These are phyloP conservation scores for Drosophila biarmipes DNA, from an alignment of 1,140 invertebrate genomes.

Conservation along the genomic window DNA sequence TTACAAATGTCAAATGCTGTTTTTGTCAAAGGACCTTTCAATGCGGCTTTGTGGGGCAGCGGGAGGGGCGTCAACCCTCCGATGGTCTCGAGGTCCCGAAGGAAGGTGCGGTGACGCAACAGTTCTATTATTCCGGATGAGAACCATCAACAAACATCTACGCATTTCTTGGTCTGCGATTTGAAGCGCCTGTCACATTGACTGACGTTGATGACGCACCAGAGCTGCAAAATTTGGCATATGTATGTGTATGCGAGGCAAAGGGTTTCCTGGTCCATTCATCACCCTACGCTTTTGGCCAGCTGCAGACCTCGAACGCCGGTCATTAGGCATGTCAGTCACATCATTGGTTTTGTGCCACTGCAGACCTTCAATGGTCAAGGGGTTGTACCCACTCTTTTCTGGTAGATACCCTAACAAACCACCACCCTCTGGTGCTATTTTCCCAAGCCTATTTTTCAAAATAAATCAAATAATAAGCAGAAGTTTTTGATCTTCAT, in stretches of 20 bases:
- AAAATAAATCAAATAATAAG: background rate
- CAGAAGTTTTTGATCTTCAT: no score
- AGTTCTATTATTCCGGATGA: constrained; percentile 58
- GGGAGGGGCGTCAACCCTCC: constrained; percentile 5
- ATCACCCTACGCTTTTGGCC: constrained; percentile 15
- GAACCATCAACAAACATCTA: constrained; percentile 41
- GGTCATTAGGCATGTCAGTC: constrained; percentile 39
- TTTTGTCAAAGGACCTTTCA: constrained; percentile 72
- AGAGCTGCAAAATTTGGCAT: constrained; percentile 27
- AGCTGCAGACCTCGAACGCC: constrained; percentile 29
- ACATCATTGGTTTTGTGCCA: constrained; percentile 25
- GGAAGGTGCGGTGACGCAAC: constrained; percentile 75
- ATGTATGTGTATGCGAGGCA: constrained; percentile 35
- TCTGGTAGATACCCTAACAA: background rate
- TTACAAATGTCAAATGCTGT: constrained; percentile 80
- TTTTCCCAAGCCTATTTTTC: background rate
- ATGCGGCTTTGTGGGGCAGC: constrained; percentile 32
- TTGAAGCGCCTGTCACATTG: constrained; percentile 62
- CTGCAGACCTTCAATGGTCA: constrained; percentile 20
- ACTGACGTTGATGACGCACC: constrained; percentile 75
- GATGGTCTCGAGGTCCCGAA: constrained; percentile 4
- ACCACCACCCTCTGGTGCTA: background rate
- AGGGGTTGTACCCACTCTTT: constrained; percentile 13
- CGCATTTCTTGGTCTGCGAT: constrained; percentile 54
- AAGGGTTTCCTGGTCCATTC: constrained; percentile 18